Base-by-base conservation (phyloP, 1,140 invertebrate species). In the Papilio dardanus region DNA sequence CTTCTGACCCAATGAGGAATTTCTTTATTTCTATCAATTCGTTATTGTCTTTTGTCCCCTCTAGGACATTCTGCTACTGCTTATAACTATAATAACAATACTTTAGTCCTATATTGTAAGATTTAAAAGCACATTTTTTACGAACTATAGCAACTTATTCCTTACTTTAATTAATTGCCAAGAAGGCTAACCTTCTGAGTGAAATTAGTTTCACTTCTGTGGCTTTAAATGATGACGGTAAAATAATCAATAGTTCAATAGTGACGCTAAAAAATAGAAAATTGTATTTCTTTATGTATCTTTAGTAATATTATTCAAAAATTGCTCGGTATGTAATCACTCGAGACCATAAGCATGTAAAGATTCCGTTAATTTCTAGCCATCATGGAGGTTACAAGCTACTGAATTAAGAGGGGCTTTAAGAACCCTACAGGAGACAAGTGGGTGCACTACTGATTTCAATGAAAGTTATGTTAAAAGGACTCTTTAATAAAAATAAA, bases 1-100 rank as follows among this genome's bases (percentile, higher is more conserved):
- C 42, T 74, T 46, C 68, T 12, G 69, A 50, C 40, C 58, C 66
- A 65, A 77, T 67, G 71, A 73, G 77, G 62, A 76, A 78, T 82
- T 78, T 74, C 78, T 78, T 75, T 40, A 74, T 65, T 78, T 78
- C 73, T 1, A 73, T 58, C 46, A 6, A 75, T 76, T 77, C 42
- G 66, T 79, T 78, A 76, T 65, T 71, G 42, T 21, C 46, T 40
- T 71, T 71, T 31, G 68, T 46, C 24, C 69, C 50, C 68, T 35
- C 33, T 24, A 54, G 19, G 16, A 46, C 16, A 46, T 46, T 46
- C 42, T 19, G 16, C 42, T 42, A 42, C 14, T 46, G 4, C 42
- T 46, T n/a, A 19, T n/a, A 46, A 12, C 14, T 42, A 42, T 42
- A 46, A n/a, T 37, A 37, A 16, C 16, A 1, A n/a, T 46, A 42